Evolutionary conservation across 2,888 invertebrate species (phyloP), one percentile per base, ranked within the genome.

Genomic region (Tridacna crocea): DNA sequence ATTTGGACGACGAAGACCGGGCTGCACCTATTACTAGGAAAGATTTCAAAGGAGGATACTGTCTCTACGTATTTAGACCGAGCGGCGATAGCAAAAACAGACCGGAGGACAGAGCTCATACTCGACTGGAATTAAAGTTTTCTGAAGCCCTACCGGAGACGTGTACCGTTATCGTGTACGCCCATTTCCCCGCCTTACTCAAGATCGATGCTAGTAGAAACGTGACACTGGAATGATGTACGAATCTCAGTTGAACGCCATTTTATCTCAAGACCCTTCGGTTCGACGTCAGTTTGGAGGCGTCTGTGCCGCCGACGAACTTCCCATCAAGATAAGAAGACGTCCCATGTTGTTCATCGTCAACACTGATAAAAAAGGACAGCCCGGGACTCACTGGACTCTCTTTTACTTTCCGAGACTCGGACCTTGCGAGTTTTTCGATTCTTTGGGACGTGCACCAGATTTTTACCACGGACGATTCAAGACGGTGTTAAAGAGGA

Each of bases 121-220:
- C 78, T 22, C 72, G 78, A 17, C 26, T 78, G 51, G 78, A 78
- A 36, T 51, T 78, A 0, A 78, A 78, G 22, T 78, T 78, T 36
- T 47, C 63, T n/a, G n/a, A n/a, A n/a, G n/a, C n/a, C n/a, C n/a
- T n/a, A n/a, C n/a, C n/a, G n/a, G n/a, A n/a, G n/a, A n/a, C n/a
- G n/a, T n/a, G n/a, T n/a, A n/a, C n/a, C n/a, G n/a, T n/a, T n/a
- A n/a, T n/a, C n/a, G n/a, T n/a, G n/a, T n/a, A n/a, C n/a, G n/a
- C n/a, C n/a, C n/a, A n/a, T n/a, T n/a, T n/a, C n/a, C n/a, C n/a
- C n/a, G n/a, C n/a, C n/a, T n/a, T n/a, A n/a, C n/a, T n/a, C n/a
- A n/a, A n/a, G n/a, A n/a, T n/a, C n/a, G n/a, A n/a, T n/a, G n/a
- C n/a, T n/a, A n/a, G n/a, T n/a, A n/a, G n/a, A 76, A 26, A 51